Conservation (phyloP, 2,113 vertebrate species). For the Alouatta palliata region DNA sequence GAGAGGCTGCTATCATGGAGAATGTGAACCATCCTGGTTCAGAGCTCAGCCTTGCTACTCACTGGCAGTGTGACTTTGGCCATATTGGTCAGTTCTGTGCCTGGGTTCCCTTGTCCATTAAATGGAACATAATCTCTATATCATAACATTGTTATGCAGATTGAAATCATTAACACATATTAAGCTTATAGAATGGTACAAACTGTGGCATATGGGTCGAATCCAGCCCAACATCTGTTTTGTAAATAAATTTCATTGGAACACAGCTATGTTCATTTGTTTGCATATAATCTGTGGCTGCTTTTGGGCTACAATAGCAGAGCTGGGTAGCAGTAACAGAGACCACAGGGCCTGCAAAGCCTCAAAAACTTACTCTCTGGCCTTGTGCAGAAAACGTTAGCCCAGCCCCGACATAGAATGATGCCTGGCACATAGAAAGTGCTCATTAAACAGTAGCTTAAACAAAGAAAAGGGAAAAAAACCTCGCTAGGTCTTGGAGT, state of each 20-base stretch:
- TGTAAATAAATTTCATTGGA: background rate
- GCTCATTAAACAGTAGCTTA: background rate
- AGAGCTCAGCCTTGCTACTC: background rate
- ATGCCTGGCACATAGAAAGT: background rate
- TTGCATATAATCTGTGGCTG: background rate
- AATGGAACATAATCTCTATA: background rate
- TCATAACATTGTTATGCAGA: background rate
- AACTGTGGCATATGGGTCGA: background rate
- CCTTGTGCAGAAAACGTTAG: background rate
- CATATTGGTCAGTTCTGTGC: background rate
- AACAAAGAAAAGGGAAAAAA: background rate
- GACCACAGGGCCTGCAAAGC: background rate
- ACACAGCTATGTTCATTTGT: background rate
- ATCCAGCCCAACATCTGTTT: background rate
- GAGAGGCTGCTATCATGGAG: background rate
- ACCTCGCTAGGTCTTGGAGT: background rate
- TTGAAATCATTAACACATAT: background rate
- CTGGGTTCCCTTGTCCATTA: background rate
- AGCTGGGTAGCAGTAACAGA: background rate
- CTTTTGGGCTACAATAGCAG: background rate
- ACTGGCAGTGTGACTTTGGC: background rate
- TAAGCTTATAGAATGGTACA: background rate
- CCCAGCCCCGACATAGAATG: background rate
- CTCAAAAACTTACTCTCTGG: background rate
- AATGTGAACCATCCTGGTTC: background rate